These are phyloP conservation scores for Myiozetetes cayanensis DNA, from an alignment of 2,113 vertebrate species.

Conservation along the genomic window DNA sequence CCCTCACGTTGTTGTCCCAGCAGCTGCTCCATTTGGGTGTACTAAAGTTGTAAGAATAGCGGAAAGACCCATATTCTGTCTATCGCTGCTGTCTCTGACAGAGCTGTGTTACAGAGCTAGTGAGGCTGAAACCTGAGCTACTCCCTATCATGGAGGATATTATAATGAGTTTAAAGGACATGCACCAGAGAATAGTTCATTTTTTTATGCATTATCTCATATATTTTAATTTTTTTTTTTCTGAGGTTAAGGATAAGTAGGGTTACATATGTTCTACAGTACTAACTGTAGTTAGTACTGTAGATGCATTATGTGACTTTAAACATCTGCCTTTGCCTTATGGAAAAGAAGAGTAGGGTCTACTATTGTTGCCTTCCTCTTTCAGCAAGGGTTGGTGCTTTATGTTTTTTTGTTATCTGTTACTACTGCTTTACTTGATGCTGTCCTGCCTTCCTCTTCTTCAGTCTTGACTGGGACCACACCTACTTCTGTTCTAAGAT, in stretches of 20 bases:
- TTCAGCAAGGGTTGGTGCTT: background rate
- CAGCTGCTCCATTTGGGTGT: background rate
- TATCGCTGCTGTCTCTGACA: background rate
- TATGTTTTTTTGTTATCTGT: background rate
- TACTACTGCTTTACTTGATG: background rate
- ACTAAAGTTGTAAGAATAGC: background rate
- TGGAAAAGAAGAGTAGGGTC: background rate
- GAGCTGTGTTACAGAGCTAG: background rate
- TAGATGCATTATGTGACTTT: rapidly evolving
- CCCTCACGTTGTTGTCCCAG: rapidly evolving
- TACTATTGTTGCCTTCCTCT: background rate
- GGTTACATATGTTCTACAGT: background rate
- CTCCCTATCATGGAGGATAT: background rate
- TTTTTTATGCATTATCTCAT: background rate
- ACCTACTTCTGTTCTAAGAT: background rate
- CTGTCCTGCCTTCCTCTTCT: background rate
- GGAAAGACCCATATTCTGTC: background rate
- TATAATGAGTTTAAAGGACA: background rate
- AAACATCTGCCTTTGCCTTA: background rate
- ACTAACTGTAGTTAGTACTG: background rate
- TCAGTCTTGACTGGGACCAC: background rate
- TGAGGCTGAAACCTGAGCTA: background rate
- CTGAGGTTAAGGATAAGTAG: background rate
- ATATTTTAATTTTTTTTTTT: background rate
- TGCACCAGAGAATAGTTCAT: background rate